Percentiles rank a stretch among this genome's conserved stretches.
These are phyloP conservation scores for Ophiothrix spiculata DNA, from an alignment of 35 echinoderm and acorn worm genomes.

Conservation along the genomic window DNA sequence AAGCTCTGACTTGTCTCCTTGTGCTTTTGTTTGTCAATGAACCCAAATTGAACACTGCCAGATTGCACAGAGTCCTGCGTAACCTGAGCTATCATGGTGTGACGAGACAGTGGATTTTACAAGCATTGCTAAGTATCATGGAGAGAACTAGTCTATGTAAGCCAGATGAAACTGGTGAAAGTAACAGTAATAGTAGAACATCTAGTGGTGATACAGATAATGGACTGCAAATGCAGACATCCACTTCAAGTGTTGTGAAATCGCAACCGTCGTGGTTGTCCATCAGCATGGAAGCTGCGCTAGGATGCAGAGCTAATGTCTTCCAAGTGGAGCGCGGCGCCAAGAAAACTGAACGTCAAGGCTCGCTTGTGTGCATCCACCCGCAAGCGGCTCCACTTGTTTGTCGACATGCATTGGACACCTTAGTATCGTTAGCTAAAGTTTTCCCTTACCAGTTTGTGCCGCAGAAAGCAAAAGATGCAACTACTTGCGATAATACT, in stretches of 20 bases:
- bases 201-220: constrained; percentile 25
- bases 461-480: constrained; percentile 64
- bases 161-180: background rate
- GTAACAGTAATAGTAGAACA: background rate
- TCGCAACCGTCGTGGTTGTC: constrained; percentile 92
- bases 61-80: constrained; percentile 76
- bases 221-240: constrained; percentile 26
- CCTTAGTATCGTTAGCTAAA: constrained; percentile 83
- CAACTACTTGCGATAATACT: constrained; percentile 11
- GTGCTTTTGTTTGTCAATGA: constrained; percentile 96
- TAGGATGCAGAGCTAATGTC: constrained; percentile 91
- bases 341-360: constrained; percentile 74
- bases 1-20: constrained; percentile 89
- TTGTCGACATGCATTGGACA: constrained; percentile 82
- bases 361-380: constrained; percentile 76
- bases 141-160: constrained; percentile 82
- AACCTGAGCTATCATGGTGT: constrained; percentile 86
- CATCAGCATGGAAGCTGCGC: constrained; percentile 95
- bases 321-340: constrained; percentile 83
- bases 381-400: constrained; percentile 95
- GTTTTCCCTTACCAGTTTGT: constrained; percentile 97
- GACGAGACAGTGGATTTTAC: constrained; percentile 87
- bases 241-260: constrained; percentile 30
- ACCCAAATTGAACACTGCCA: constrained; percentile 82
- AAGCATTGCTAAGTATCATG: constrained; percentile 85